These are phyloP conservation scores for Drosophila sp. DNA, from an alignment of 1,140 invertebrate genomes.

Conservation along the genomic window DNA sequence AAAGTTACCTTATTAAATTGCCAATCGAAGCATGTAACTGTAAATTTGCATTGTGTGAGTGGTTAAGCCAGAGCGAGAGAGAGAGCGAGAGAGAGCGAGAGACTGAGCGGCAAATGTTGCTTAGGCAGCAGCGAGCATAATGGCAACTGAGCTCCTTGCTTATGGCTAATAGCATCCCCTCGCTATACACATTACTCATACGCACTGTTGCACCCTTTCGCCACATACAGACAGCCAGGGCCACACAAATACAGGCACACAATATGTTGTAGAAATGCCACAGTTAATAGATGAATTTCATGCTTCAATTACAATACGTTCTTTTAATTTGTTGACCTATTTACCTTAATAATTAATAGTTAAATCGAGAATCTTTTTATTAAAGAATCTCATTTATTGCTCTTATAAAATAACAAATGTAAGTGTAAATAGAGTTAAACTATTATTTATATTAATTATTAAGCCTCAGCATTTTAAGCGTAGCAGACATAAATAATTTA, in stretches of 20 bases:
- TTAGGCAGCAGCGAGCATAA: slow-evolving; percentile 41
- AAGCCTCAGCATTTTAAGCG: no score
- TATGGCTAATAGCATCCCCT: slow-evolving; percentile 49
- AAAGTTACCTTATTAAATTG: slow-evolving; percentile 83
- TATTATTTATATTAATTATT: not conserved
- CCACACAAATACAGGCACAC: not conserved
- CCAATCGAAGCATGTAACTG: slow-evolving; percentile 83
- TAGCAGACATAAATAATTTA: no score
- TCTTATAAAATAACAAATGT: no score
- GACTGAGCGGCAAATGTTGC: not conserved
- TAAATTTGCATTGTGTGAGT: slow-evolving; percentile 79
- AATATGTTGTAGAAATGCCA: no score
- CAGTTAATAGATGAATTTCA: not conserved
- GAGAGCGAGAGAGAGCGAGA: not conserved
- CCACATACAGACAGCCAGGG: not conserved
- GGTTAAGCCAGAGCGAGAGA: slow-evolving; percentile 1
- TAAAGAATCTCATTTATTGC: no score
- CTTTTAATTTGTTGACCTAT: not conserved
- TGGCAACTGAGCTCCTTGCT: slow-evolving; percentile 43
- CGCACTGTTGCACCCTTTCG: slow-evolving; percentile 76
- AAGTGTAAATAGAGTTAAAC: no score
- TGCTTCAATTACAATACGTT: no score
- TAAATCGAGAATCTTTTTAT: no score
- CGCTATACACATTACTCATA: slow-evolving; percentile 67
- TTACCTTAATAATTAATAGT: no score